These are phyloP conservation scores for Ophiodon elongatus DNA, from an alignment of 2,113 vertebrate species.

Conservation along the genomic window DNA sequence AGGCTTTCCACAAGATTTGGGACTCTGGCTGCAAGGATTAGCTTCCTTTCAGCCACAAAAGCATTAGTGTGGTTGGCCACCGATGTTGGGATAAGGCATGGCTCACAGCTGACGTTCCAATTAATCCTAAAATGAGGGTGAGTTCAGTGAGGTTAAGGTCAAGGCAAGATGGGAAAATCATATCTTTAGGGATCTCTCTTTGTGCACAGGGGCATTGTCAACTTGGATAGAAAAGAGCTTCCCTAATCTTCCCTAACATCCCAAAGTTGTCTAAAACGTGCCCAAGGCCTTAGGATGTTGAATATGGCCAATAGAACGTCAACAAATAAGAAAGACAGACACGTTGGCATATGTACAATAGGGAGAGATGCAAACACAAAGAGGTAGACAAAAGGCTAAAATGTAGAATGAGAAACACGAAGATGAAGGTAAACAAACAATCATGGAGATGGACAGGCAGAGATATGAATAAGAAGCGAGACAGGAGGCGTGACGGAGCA, in stretches of 20 bases:
- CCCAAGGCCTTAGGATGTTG: background rate
- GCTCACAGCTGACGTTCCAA: background rate
- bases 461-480: conserved; percentile 61
- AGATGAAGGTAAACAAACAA: conserved; percentile 45
- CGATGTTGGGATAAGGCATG: background rate
- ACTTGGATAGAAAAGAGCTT: conserved; percentile 5
- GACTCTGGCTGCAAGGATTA: background rate
- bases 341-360: background rate
- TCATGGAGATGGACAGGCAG: conserved; percentile 50
- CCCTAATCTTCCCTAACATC: background rate
- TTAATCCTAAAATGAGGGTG: conserved; percentile 10
- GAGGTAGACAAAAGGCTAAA: conserved; percentile 5
- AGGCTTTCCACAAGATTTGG: conserved; percentile 14
- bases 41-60: background rate
- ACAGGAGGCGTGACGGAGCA: conserved; percentile 60
- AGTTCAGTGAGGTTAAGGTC: conserved; percentile 21
- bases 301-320: background rate
- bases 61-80: background rate
- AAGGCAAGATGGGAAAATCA: background rate
- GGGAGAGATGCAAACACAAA: background rate
- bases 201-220: background rate
- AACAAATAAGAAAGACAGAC: background rate
- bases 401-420: conserved; percentile 17
- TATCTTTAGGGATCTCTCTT: background rate
- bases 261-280: background rate